A percentile compares a stretch with the other conserved stretches of the same genome.
Evolutionary conservation across 2,888 invertebrate genomes (phyloP).

Genomic region (Cheilosia urbana): DNA sequence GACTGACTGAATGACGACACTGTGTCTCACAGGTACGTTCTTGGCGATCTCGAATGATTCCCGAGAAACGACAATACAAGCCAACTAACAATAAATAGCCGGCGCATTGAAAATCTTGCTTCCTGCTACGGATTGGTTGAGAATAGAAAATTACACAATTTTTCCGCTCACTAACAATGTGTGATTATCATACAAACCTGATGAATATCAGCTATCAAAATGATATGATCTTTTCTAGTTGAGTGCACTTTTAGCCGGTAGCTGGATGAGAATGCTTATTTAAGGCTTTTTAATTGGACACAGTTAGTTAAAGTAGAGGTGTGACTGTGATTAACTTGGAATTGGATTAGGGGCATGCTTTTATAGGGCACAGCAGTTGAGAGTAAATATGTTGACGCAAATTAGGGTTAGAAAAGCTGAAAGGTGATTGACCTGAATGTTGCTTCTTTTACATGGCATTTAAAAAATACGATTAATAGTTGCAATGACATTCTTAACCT

Average conservation of each 20-base stretch:
- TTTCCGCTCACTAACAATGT: conserved; percentile 42
- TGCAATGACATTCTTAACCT: no score
- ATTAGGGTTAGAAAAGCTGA: not conserved
- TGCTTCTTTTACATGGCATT: not conserved
- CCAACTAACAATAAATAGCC: conserved; percentile 49
- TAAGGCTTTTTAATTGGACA: conserved; percentile 56
- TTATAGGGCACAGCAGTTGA: not conserved
- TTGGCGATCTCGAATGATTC: conserved; percentile 5
- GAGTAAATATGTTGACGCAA: no score
- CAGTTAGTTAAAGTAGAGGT: conserved; percentile 35
- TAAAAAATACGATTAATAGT: no score
- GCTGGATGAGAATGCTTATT: conserved; percentile 60
- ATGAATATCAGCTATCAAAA: conserved; percentile 46
- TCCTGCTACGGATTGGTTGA: not conserved
- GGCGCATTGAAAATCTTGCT: not conserved
- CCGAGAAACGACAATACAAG: not conserved
- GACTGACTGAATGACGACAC: conserved; percentile 28
- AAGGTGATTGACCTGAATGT: not conserved
- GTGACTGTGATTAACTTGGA: conserved; percentile 2
- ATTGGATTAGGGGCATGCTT: conserved; percentile 7
- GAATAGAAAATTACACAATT: conserved; percentile 20
- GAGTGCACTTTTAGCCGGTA: conserved; percentile 5
- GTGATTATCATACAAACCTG: conserved; percentile 33
- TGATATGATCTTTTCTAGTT: conserved; percentile 65
- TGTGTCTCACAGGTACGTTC: conserved; percentile 19